These are phyloP conservation scores for Hydriomena furcata DNA, from an alignment of 2,888 invertebrate genomes.

Conservation along the genomic window DNA sequence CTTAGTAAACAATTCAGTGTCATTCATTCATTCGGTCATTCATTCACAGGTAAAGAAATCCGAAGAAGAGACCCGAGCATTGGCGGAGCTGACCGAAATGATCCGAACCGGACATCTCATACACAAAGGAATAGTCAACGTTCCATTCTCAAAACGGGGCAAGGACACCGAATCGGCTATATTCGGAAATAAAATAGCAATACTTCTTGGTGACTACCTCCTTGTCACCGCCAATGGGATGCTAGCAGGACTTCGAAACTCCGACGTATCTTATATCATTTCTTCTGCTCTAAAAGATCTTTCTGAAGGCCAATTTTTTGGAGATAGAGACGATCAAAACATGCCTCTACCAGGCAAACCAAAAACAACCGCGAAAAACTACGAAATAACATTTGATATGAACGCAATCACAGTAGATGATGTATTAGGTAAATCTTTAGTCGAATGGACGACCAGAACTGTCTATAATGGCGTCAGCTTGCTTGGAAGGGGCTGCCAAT, in stretches of 20 bases:
- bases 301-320: slow-evolving; percentile 92
- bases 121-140: slow-evolving; percentile 85
- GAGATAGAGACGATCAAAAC: slow-evolving; percentile 89
- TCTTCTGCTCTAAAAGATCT: slow-evolving; percentile 92
- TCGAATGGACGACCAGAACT: slow-evolving; percentile 89
- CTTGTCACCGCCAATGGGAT: slow-evolving; percentile 91
- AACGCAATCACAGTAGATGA: slow-evolving; percentile 63
- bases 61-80: slow-evolving; percentile 74
- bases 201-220: slow-evolving; percentile 93
- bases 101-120: slow-evolving; percentile 93
- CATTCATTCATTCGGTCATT: not conserved
- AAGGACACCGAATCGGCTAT: slow-evolving; percentile 88
- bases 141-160: slow-evolving; percentile 78
- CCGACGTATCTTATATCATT: slow-evolving; percentile 91
- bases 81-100: slow-evolving; percentile 91
- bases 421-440: slow-evolving; percentile 83
- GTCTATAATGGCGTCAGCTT: slow-evolving; percentile 87
- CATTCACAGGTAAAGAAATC: slow-evolving; percentile 80
- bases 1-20: not conserved
- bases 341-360: slow-evolving; percentile 88
- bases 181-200: slow-evolving; percentile 94
- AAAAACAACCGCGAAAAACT: slow-evolving; percentile 57
- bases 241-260: slow-evolving; percentile 88
- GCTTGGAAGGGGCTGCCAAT: slow-evolving; percentile 90
- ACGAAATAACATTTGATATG: slow-evolving; percentile 67